These are phyloP conservation scores for Mallotus villosus DNA, from an alignment of 2,797 vertebrate genomes.

Conservation along the genomic window DNA sequence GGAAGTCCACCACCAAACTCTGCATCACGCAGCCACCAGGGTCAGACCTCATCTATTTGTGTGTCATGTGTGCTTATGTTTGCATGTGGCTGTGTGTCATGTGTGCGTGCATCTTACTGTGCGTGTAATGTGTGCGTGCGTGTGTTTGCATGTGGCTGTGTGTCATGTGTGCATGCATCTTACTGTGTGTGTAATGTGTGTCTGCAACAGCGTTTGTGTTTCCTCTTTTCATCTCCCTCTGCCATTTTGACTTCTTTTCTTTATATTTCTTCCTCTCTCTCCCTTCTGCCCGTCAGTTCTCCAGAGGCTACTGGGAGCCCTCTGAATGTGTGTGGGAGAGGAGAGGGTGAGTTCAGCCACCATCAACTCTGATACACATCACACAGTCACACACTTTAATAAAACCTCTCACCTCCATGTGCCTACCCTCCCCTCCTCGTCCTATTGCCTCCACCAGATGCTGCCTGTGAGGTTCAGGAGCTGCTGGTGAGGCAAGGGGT, in stretches of 20 bases:
- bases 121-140: not conserved
- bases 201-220: no score
- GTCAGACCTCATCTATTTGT: not conserved
- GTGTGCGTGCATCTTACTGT: not conserved
- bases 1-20: not conserved
- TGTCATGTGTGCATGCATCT: no score
- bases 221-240: not conserved
- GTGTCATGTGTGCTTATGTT: not conserved
- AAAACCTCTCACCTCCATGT: not conserved
- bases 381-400: no score
- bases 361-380: no score
- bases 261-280: not conserved
- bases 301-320: not conserved
- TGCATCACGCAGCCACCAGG: no score
- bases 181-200: no score
- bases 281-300: not conserved
- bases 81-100: not conserved
- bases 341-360: not conserved
- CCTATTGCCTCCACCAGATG: not conserved
- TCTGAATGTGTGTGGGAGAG: not conserved
- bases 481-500: not conserved
- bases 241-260: no score
- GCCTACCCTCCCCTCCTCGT: not conserved
- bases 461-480: not conserved
- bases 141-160: no score